phyloP scores from a whole-genome alignment of 2,113 vertebrate species.

The Glaucomys volans region DNA sequence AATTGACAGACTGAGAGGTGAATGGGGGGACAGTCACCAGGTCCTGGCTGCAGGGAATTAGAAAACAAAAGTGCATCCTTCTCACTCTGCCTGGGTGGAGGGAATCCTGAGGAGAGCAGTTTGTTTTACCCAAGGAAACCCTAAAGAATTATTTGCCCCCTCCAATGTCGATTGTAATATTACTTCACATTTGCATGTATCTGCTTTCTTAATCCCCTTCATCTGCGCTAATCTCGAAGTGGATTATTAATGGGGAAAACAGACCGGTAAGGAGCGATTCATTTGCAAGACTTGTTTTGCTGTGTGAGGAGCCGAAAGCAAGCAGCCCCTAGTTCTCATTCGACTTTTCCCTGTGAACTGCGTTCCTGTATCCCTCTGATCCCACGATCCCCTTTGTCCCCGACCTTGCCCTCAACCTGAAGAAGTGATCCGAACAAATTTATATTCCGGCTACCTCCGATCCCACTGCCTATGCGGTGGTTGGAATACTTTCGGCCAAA shows the following conservation, averaged over 20 bases:
- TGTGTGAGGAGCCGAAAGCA: conserved; percentile 67
- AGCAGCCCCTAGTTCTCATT: conserved; percentile 75
- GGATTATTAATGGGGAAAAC: conserved; percentile 72
- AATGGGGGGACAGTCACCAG: conserved; percentile 74
- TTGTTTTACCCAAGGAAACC: conserved; percentile 73
- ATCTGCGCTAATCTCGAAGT: conserved; percentile 81
- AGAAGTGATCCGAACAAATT: conserved; percentile 83
- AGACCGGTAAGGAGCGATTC: conserved; percentile 77
- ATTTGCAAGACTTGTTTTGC: conserved; percentile 76
- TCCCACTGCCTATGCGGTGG: conserved; percentile 71
- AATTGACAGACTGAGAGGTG: conserved; percentile 85
- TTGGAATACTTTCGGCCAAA: conserved; percentile 58
- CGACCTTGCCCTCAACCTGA: conserved; percentile 83
- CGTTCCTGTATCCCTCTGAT: conserved; percentile 78
- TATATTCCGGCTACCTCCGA: conserved; percentile 80
- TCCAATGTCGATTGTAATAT: conserved; percentile 30
- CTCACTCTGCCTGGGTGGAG: conserved; percentile 64
- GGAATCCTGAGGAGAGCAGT: conserved; percentile 64
- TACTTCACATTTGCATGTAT: conserved; percentile 74
- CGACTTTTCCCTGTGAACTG: conserved; percentile 81
- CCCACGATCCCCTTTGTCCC: conserved; percentile 84
- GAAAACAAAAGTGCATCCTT: conserved; percentile 79
- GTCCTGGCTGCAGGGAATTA: conserved; percentile 83
- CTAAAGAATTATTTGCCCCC: conserved; percentile 56
- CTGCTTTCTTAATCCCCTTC: conserved; percentile 82